Evolutionary conservation across 2,797 vertebrate genomes (phyloP).

Genomic region (Sebastes vulpes): DNA sequence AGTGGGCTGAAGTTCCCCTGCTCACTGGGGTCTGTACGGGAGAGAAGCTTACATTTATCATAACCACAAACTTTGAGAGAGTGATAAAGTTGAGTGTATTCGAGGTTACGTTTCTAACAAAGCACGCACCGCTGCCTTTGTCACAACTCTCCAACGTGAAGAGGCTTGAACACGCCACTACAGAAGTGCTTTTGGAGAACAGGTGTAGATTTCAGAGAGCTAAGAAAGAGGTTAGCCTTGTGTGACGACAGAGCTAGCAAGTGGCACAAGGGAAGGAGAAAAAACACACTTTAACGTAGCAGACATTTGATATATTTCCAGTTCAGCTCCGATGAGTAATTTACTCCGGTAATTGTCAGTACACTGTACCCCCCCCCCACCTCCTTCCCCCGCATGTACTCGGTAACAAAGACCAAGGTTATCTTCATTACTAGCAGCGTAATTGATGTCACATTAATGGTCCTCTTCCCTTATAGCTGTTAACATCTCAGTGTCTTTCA

Average conservation of each 20-base stretch:
- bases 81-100: neutral
- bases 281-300: slow-evolving; percentile 20
- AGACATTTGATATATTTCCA: slow-evolving; percentile 60
- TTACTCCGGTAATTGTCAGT: slow-evolving; percentile 34
- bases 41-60: slow-evolving; percentile 17
- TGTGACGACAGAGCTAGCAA: slow-evolving; percentile 51
- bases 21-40: slow-evolving; percentile 24
- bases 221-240: slow-evolving; percentile 62
- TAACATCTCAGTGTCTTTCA: slow-evolving; percentile 45
- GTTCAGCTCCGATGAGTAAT: slow-evolving; percentile 34
- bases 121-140: neutral
- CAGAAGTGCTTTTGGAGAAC: slow-evolving; percentile 47
- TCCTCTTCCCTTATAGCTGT: slow-evolving; percentile 50
- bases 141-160: slow-evolving; percentile 16
- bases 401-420: slow-evolving; percentile 50
- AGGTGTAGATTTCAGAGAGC: slow-evolving; percentile 69
- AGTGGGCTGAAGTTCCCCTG: slow-evolving; percentile 61
- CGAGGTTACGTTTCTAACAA: neutral
- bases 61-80: neutral
- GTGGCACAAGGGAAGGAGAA: slow-evolving; percentile 18
- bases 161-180: slow-evolving; percentile 1
- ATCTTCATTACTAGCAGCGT: slow-evolving; percentile 70
- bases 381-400: neutral
- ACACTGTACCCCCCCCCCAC: neutral
- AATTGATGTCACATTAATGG: slow-evolving; percentile 68